Evolutionary conservation across 2,888 invertebrate genomes (phyloP).

Genomic region (Sisyra nigra): DNA sequence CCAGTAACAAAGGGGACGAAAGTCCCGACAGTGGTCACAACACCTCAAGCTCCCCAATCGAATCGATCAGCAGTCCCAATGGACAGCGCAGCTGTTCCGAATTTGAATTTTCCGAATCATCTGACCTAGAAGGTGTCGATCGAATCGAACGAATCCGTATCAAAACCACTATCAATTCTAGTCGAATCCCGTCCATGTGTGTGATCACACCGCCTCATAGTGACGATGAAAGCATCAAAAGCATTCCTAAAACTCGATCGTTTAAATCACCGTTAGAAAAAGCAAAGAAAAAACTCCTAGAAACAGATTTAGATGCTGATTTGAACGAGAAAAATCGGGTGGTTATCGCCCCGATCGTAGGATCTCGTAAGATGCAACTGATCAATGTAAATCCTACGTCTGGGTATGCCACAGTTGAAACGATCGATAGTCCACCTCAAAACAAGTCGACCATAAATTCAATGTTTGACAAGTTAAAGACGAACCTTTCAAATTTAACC

Average conservation of each 20-base stretch:
- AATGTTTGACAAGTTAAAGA: constrained; percentile 52
- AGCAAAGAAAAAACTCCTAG: constrained; percentile 10
- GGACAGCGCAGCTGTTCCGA: constrained; percentile 56
- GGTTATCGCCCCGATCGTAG: constrained; percentile 8
- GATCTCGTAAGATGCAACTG: constrained; percentile 18
- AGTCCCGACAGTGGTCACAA: constrained; percentile 70
- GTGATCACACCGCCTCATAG: constrained; percentile 78
- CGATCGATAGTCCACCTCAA: constrained; percentile 13
- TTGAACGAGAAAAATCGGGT: constrained; percentile 8
- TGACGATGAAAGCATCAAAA: constrained; percentile 59
- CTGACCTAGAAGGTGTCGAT: constrained; percentile 76
- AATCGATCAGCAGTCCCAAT: constrained; percentile 54
- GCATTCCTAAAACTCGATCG: constrained; percentile 14
- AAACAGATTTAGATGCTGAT: constrained; percentile 17
- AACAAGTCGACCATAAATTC: constrained; percentile 3
- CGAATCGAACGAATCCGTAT: constrained; percentile 70
- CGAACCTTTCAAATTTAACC: constrained; percentile 21
- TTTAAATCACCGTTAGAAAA: constrained; percentile 15
- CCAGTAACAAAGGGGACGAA: constrained; percentile 43
- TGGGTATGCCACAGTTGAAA: constrained; percentile 26
- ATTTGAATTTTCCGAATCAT: constrained; percentile 73
- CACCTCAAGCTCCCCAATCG: constrained; percentile 64
- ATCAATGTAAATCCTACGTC: constrained; percentile 24
- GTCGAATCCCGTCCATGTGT: constrained; percentile 83
- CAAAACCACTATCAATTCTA: constrained; percentile 75